These are phyloP conservation scores for Blomia tropicalis DNA, from an alignment of 2,888 invertebrate genomes.

Conservation along the genomic window DNA sequence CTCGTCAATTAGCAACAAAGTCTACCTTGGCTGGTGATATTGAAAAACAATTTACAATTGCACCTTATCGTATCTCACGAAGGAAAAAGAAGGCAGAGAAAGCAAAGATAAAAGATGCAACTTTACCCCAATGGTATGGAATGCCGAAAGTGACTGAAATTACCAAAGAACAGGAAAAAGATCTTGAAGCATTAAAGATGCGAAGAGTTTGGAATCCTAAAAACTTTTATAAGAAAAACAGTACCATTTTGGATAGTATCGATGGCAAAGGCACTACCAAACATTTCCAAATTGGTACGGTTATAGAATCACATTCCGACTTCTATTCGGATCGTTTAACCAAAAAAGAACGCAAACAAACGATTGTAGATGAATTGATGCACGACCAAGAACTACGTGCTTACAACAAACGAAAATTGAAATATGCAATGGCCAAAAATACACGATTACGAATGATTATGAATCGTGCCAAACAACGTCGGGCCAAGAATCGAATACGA, in stretches of 20 bases:
- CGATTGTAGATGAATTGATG: slow-evolving; percentile 80
- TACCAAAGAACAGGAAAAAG: slow-evolving; percentile 69
- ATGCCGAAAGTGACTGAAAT: slow-evolving; percentile 65
- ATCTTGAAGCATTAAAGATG: slow-evolving; percentile 79
- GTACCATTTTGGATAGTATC: slow-evolving; percentile 38
- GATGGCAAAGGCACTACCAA: slow-evolving; percentile 54
- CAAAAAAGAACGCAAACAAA: slow-evolving; percentile 67
- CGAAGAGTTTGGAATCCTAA: slow-evolving; percentile 77
- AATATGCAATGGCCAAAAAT: slow-evolving; percentile 11
- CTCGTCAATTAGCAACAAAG: background rate
- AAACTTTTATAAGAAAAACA: slow-evolving; percentile 79
- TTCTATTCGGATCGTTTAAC: slow-evolving; percentile 66
- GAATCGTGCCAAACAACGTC: background rate
- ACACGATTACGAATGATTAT: slow-evolving; percentile 5
- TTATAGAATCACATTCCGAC: slow-evolving; percentile 66
- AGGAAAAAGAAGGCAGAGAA: slow-evolving; percentile 12
- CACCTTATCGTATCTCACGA: background rate
- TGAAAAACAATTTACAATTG: slow-evolving; percentile 14
- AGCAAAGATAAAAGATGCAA: slow-evolving; percentile 54
- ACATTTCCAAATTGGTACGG: slow-evolving; percentile 62
- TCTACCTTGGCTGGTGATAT: slow-evolving; percentile 6
- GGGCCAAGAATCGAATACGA: background rate
- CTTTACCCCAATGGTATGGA: slow-evolving; percentile 71
- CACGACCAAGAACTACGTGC: slow-evolving; percentile 59
- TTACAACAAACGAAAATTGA: slow-evolving; percentile 43